Conservation (phyloP, 2,113 vertebrate species). For the Origma solitaria region DNA sequence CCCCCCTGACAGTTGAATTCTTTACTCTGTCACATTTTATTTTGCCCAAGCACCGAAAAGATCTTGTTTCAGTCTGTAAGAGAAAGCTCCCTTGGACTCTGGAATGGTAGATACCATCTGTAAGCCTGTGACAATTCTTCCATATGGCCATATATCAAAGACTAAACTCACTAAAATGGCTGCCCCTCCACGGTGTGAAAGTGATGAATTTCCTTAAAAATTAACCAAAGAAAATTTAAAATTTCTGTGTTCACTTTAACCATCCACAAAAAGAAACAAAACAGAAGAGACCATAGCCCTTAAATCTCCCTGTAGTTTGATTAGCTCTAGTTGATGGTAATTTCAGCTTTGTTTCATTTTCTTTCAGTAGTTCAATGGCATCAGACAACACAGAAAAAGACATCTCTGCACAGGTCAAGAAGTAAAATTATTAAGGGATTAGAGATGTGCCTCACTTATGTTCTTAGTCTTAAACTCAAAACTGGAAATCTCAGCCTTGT, state of each 20-base stretch:
- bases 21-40: not conserved
- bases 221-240: not conserved
- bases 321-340: not conserved
- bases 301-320: not conserved
- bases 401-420: not conserved
- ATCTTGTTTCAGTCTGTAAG: not conserved
- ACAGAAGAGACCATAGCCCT: not conserved
- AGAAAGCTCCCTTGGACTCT: not conserved
- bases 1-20: not conserved
- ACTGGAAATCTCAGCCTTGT: not conserved
- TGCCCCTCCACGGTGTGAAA: not conserved
- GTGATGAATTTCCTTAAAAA: not conserved
- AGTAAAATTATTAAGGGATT: not conserved
- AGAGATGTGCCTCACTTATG: not conserved
- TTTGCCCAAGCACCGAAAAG: not conserved
- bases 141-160: accelerated
- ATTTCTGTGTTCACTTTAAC: not conserved
- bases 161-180: not conserved
- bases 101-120: not conserved
- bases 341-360: not conserved
- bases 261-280: not conserved
- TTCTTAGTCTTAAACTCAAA: not conserved
- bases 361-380: not conserved
- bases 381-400: not conserved
- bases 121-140: not conserved